A percentile compares a stretch with the other conserved stretches of the same genome.
These are phyloP conservation scores for Syngnathus scovelli DNA, from an alignment of 2,113 vertebrate genomes.

Conservation along the genomic window DNA sequence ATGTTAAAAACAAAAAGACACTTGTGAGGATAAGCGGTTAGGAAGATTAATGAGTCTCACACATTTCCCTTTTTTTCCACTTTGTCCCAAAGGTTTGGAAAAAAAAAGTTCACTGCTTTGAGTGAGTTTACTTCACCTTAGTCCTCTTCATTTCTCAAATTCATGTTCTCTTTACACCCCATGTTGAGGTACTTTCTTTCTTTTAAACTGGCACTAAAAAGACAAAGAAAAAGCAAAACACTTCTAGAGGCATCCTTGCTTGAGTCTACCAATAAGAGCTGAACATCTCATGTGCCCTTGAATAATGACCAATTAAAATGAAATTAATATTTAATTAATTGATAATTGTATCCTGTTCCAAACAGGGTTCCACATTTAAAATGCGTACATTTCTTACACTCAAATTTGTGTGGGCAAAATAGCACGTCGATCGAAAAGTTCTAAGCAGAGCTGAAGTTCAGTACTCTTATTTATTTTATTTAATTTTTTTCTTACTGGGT, in stretches of 20 bases:
- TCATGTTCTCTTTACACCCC: too few species aligned
- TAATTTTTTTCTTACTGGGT: constrained; percentile 16
- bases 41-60: not conserved
- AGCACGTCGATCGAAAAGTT: constrained; percentile 27
- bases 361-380: not conserved
- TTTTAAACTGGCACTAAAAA: too few species aligned
- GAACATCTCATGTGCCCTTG: too few species aligned
- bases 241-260: too few species aligned
- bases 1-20: too few species aligned
- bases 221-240: too few species aligned
- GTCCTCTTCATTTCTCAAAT: not conserved
- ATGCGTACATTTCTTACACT: constrained; percentile 6
- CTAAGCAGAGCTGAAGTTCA: constrained; percentile 14
- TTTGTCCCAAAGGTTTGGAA: not conserved
- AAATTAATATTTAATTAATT: too few species aligned
- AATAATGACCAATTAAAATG: too few species aligned
- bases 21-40: too few species aligned
- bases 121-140: not conserved
- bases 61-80: not conserved
- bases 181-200: too few species aligned
- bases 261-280: too few species aligned
- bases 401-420: constrained; percentile 11
- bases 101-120: not conserved
- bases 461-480: constrained; percentile 1
- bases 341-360: too few species aligned